Percentiles rank a stretch among this genome's conserved stretches.
These are phyloP conservation scores for Tanytarsus gracilentus DNA, from an alignment of 2,888 invertebrate species.

Conservation along the genomic window DNA sequence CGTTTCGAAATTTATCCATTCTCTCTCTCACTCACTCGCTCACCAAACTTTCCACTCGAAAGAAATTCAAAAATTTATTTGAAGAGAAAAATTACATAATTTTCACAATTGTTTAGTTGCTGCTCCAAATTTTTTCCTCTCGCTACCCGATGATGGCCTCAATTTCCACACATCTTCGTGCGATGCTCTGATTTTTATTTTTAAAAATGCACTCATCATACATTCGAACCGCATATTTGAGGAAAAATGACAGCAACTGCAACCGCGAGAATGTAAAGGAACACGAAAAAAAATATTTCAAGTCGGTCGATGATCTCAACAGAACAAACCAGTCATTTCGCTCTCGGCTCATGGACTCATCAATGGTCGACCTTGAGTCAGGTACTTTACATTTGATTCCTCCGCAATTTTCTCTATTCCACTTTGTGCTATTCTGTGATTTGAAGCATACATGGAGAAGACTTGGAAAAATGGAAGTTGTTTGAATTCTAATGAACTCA, in stretches of 20 bases:
- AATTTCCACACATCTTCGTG: too few species aligned
- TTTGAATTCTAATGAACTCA: too few species aligned
- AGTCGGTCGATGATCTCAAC: slow-evolving; percentile 1
- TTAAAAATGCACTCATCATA: not conserved
- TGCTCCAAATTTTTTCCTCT: too few species aligned
- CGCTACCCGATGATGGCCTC: too few species aligned
- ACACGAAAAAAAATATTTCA: not conserved
- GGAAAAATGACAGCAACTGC: not conserved
- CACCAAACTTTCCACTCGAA: too few species aligned
- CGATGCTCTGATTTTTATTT: not conserved
- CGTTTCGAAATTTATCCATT: not conserved
- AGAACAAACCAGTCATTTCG: not conserved
- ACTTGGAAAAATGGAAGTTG: too few species aligned
- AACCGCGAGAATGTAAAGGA: not conserved
- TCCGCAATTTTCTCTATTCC: not conserved
- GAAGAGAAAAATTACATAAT: too few species aligned
- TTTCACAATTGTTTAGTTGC: too few species aligned
- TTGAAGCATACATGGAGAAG: not conserved
- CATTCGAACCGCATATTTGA: not conserved
- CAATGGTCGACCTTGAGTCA: slow-evolving; percentile 3
- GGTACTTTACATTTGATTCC: not conserved
- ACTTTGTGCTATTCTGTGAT: not conserved
- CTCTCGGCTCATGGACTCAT: not conserved
- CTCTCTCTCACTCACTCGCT: not conserved
- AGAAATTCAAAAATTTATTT: too few species aligned